Conservation (phyloP, 2,888 invertebrate genomes). For the Gibbula magus region DNA sequence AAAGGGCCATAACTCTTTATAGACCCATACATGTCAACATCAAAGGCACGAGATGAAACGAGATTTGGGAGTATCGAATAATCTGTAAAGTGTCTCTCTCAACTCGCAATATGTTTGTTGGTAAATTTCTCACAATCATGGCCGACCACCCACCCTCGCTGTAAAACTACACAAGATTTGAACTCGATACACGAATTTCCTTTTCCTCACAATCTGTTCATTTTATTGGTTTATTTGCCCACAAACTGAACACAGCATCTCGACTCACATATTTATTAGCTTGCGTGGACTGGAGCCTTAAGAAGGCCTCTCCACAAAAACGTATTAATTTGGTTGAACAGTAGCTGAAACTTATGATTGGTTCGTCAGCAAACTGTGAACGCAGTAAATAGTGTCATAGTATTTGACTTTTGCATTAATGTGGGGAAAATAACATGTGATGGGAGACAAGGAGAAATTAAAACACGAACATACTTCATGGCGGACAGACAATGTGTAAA, state of each 20-base stretch:
- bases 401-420: not conserved
- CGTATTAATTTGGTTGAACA: not conserved
- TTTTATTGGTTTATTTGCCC: not conserved
- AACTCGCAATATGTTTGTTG: not conserved
- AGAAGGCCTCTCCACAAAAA: not conserved
- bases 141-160: conserved; percentile 3
- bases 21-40: conserved; percentile 4
- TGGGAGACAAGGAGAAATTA: no score
- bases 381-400: not conserved
- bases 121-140: not conserved
- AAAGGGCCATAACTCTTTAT: not conserved
- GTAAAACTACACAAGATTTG: conserved; percentile 13
- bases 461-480: no score
- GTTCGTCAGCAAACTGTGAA: not conserved
- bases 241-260: not conserved
- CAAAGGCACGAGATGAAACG: not conserved
- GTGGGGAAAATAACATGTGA: not conserved
- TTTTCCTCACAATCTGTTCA: not conserved
- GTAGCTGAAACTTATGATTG: no score
- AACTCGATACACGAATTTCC: not conserved
- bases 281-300: not conserved
- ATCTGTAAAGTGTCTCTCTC: not conserved
- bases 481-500: no score
- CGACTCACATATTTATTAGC: not conserved
- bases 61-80: conserved; percentile 6